phyloP scores from a whole-genome alignment of 1,140 invertebrate species.

The Neotoxoptera formosana region DNA sequence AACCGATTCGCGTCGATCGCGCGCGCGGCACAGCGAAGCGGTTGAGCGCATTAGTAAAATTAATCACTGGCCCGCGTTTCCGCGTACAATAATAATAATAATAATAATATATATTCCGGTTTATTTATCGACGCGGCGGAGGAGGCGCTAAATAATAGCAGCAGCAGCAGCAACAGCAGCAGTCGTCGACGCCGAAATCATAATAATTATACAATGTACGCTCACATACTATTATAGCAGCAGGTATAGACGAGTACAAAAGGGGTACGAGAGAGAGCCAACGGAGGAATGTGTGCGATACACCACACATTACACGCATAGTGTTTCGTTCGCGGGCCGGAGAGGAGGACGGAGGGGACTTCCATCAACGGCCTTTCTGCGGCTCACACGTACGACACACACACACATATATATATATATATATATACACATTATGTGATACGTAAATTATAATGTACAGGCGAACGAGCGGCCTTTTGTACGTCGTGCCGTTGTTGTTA shows the following conservation, averaged over 20 bases:
- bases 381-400: too few species aligned
- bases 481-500: not conserved
- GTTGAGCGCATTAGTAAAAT: slow-evolving; percentile 17
- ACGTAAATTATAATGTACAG: not conserved
- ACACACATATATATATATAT: too few species aligned
- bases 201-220: not conserved
- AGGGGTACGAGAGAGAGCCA: too few species aligned
- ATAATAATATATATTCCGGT: not conserved
- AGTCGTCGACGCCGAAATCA: not conserved
- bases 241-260: not conserved
- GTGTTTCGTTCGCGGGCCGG: not conserved
- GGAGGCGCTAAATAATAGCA: not conserved
- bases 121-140: not conserved
- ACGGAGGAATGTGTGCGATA: not conserved
- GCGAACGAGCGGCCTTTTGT: not conserved
- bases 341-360: not conserved
- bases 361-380: not conserved
- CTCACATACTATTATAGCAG: too few species aligned
- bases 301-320: not conserved
- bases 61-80: slow-evolving; percentile 14
- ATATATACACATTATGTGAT: too few species aligned
- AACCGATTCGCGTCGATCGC: not conserved
- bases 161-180: too few species aligned
- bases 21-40: too few species aligned
- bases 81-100: not conserved